Evolutionary conservation across 2,888 invertebrate genomes (phyloP), one percentile per base, ranked within the genome.

Genomic region (Acrocyrtus sp.): DNA sequence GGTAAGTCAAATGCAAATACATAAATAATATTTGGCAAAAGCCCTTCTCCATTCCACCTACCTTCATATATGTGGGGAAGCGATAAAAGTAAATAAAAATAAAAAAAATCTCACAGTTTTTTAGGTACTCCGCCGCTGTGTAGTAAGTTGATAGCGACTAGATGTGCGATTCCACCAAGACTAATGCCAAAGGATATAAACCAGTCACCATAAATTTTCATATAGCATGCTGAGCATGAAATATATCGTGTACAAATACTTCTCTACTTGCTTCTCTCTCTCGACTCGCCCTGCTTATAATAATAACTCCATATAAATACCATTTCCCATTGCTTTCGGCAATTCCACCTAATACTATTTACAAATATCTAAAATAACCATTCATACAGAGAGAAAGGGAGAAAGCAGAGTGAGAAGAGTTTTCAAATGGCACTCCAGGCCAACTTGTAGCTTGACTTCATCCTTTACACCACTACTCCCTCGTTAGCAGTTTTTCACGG

Each of bases 121-220:
- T 34, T 34, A 12, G 34, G 12, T 34, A 34, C n/a, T n/a, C n/a
- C n/a, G n/a, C n/a, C n/a, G n/a, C n/a, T n/a, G n/a, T 34, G 34
- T 34, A 34, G 34, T 12, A 34, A 12, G 34, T 8, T 34, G 5
- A 12, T 34, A 34, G 15, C 45, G 27, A n/a, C 29, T 54, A 27
- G 12, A 34, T 62, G 43, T 53, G 41, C 48, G 21, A 41, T 58
- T 60, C 54, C 21, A 29, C 43, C 51, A 58, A 67, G 43, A 57
- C 47, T 27, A 19, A 41, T 39, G 61, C 54, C 15, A 10, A 53
- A 27, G 62, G 62, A 70, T 43, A 70, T 58, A 63, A 63, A 70
- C 54, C 51, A 70, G 63, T 34, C 58, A 39, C 43, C 58, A 70
- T 70, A 70, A 70, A 70, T 70, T 63, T 70, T 63, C 70, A 57